A percentile compares a stretch with the other conserved stretches of the same genome.
Evolutionary conservation across 2,113 vertebrate genomes (phyloP).

Genomic region (Crotalus viridis): DNA sequence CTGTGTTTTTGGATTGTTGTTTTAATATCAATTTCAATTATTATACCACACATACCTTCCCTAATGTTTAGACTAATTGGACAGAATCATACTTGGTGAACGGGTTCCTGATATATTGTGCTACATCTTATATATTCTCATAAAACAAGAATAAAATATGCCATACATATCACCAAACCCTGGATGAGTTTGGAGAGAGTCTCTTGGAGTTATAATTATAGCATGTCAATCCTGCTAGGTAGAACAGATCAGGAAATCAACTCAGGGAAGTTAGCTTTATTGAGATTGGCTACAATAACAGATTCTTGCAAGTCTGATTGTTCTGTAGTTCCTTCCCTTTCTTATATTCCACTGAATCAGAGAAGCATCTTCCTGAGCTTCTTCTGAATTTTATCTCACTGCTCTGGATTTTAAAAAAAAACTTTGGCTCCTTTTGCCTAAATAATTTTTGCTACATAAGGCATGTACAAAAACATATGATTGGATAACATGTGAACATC

Average conservation of each 20-base stretch:
- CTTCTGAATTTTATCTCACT: not conserved
- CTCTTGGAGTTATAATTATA: not conserved
- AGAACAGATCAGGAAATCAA: not conserved
- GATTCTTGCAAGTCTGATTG: not conserved
- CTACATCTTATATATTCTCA: not conserved
- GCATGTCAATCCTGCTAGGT: not conserved
- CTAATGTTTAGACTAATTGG: not conserved
- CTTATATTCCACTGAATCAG: not conserved
- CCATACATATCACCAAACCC: not conserved
- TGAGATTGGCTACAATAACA: not conserved
- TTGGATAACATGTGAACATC: not conserved
- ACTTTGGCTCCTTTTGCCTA: not conserved
- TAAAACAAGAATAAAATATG: not conserved
- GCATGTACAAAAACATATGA: not conserved
- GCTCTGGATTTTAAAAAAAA: not conserved
- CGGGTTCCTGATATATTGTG: not conserved
- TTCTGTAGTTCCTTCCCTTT: not conserved
- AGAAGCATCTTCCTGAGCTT: not conserved
- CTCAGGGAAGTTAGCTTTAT: not conserved
- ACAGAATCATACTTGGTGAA: not conserved
- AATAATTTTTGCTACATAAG: not conserved
- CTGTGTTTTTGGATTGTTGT: not conserved
- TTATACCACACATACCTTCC: not conserved
- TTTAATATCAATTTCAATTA: not conserved
- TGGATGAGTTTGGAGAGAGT: not conserved